Conservation (phyloP, 2,888 invertebrate genomes). For the Nudaria mundana region DNA sequence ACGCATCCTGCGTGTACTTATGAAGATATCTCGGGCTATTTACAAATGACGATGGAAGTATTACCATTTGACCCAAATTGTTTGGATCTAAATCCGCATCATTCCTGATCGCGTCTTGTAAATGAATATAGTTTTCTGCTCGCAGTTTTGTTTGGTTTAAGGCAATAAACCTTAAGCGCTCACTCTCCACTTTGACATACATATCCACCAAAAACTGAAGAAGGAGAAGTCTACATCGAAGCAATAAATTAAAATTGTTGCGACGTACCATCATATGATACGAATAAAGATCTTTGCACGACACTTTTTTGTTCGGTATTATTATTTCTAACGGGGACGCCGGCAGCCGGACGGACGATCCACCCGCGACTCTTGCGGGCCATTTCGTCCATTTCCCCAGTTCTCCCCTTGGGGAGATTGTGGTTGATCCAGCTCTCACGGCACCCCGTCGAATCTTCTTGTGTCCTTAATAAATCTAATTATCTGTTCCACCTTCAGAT, state of each 20-base stretch:
- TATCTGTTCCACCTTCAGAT: too few relatives aligned
- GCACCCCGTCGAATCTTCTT: too few relatives aligned
- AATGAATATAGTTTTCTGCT: conserved; percentile 14
- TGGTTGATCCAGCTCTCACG: too few relatives aligned
- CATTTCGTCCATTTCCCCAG: too few relatives aligned
- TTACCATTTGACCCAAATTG: conserved; percentile 10
- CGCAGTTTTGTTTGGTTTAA: conserved; percentile 9
- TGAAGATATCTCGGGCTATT: conserved; percentile 33
- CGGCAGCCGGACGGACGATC: too few relatives aligned
- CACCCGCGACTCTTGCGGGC: too few relatives aligned
- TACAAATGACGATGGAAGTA: conserved; percentile 25
- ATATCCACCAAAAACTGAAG: conserved; percentile 17
- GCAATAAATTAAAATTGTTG: background rate
- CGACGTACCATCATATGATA: too few relatives aligned
- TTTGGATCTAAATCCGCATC: conserved; percentile 9
- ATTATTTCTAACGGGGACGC: too few relatives aligned
- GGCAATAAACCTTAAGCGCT: conserved; percentile 5
- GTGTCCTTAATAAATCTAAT: too few relatives aligned
- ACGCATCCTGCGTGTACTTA: conserved; percentile 34
- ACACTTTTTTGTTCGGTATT: conserved; percentile 20
- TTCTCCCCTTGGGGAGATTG: too few relatives aligned
- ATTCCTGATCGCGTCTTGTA: conserved; percentile 12
- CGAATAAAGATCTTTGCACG: conserved; percentile 15
- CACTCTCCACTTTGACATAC: conserved; percentile 10
- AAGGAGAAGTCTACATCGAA: background rate